These are phyloP conservation scores for Ictalurus furcatus DNA, from an alignment of 2,113 vertebrate species.

Conservation along the genomic window DNA sequence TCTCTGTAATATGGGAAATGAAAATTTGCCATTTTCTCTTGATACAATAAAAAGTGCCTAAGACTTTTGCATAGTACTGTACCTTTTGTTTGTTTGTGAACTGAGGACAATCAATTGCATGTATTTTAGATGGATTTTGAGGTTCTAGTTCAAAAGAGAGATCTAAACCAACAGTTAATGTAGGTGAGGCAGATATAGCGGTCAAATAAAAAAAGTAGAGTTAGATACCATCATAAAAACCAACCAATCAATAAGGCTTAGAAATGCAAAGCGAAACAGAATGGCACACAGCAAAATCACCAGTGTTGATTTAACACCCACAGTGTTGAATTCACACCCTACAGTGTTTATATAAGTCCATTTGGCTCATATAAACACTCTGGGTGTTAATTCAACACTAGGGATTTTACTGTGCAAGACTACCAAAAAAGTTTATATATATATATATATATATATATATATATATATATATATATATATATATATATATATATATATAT, in stretches of 20 bases:
- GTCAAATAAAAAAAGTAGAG: background rate
- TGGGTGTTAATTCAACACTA: too few species aligned
- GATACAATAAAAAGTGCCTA: background rate
- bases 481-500: too few species aligned
- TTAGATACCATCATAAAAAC: background rate
- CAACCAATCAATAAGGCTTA: background rate
- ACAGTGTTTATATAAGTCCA: too few species aligned
- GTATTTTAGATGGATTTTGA: background rate
- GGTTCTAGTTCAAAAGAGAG: background rate
- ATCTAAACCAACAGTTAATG: background rate
- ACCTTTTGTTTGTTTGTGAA: constrained; percentile 3
- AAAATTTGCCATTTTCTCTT: background rate
- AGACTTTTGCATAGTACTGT: background rate
- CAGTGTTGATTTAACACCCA: too few species aligned
- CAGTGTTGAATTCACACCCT: too few species aligned
- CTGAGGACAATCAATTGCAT: constrained; percentile 25
- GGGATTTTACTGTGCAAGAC: too few species aligned
- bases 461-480: too few species aligned
- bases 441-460: too few species aligned
- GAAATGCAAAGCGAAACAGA: background rate
- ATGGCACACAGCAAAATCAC: background rate
- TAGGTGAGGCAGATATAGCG: background rate
- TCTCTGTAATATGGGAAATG: background rate
- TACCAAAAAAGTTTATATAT: too few species aligned
- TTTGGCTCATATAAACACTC: too few species aligned